Conservation (phyloP, 2,113 vertebrate species). For the Arvicanthis niloticus region DNA sequence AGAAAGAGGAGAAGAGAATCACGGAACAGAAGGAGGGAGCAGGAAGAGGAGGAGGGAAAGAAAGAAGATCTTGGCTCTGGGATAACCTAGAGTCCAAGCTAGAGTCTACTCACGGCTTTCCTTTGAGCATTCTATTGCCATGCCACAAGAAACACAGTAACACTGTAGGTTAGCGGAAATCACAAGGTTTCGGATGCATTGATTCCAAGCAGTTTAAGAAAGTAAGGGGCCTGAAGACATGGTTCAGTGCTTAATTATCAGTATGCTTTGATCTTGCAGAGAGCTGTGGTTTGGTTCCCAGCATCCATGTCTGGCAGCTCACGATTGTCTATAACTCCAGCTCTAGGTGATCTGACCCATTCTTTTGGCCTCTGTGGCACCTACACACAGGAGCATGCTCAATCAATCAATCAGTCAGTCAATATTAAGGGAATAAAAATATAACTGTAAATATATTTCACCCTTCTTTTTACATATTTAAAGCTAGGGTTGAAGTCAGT, state of each 20-base stretch:
- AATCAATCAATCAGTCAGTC: not conserved
- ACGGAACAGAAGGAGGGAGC: not conserved
- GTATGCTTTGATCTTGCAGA: not conserved
- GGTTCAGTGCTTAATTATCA: not conserved
- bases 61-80: not conserved
- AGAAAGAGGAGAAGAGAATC: not conserved
- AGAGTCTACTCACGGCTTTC: not conserved
- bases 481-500: not conserved
- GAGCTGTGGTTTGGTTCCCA: not conserved
- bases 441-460: not conserved
- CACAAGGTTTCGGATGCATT: not conserved
- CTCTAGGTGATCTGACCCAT: not conserved
- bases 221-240: not conserved
- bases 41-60: not conserved
- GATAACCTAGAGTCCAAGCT: not conserved
- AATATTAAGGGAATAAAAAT: too few relatives aligned
- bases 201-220: constrained; percentile 45
- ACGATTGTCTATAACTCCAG: not conserved
- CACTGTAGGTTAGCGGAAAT: not conserved
- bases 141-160: not conserved
- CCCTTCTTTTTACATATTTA: not conserved
- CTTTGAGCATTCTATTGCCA: constrained; percentile 10
- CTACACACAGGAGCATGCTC: not conserved
- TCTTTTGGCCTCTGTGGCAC: not conserved
- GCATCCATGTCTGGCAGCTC: not conserved